phyloP scores from a whole-genome alignment of 2,888 invertebrate genomes.

The Fragum sueziense region DNA sequence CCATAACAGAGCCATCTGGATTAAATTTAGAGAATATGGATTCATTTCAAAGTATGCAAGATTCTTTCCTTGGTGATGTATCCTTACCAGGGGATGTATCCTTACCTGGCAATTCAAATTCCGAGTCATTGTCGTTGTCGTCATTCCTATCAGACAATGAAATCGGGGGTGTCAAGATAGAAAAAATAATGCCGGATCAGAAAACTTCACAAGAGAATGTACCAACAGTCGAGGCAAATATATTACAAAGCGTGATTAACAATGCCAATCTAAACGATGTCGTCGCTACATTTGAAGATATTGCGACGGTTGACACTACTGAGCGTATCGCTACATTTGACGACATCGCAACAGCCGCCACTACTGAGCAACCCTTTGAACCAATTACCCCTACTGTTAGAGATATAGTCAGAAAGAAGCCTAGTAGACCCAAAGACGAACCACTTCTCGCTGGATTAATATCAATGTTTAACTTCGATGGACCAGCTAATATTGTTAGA shows the following conservation, averaged over 20 bases:
- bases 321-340: no score
- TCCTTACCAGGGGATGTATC: not conserved
- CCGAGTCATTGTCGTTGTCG: not conserved
- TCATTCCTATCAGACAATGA: conserved; percentile 6
- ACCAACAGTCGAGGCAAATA: not conserved
- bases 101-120: not conserved
- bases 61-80: not conserved
- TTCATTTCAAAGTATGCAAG: not conserved
- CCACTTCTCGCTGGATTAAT: not conserved
- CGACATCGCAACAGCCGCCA: not conserved
- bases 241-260: no score
- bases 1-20: not conserved
- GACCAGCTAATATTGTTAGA: not conserved
- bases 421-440: not conserved
- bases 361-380: not conserved
- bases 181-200: not conserved
- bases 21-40: not conserved
- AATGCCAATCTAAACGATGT: no score
- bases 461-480: not conserved
- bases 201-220: not conserved
- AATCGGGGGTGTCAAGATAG: not conserved
- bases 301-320: no score
- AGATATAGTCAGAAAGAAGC: not conserved
- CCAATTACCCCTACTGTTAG: not conserved
- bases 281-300: no score